phyloP scores from a whole-genome alignment of 2,888 invertebrate species.

The Lycocerus yunnanus region DNA sequence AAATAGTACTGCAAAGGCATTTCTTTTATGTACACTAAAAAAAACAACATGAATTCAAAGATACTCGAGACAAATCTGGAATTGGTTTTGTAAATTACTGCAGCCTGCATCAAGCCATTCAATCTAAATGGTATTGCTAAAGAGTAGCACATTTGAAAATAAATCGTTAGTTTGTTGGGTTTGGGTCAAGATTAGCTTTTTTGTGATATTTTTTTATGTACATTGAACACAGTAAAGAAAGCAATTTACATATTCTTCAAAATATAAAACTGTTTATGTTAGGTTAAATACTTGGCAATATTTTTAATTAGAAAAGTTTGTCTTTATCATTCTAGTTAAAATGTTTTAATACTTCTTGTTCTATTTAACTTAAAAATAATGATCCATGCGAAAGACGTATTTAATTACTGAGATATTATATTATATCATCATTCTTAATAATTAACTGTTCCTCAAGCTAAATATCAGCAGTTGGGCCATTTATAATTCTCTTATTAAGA shows the following conservation, averaged over 20 bases:
- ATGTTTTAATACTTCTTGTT: neutral
- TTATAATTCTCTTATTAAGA: slow-evolving; percentile 1
- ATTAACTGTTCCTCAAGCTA: slow-evolving; percentile 3
- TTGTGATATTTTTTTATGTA: neutral
- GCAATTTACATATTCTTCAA: neutral
- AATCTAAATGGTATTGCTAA: slow-evolving; percentile 3
- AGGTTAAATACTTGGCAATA: neutral
- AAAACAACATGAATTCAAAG: neutral
- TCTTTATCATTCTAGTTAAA: neutral
- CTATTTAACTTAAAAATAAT: slow-evolving; percentile 1
- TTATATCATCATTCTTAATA: neutral
- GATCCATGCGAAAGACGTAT: slow-evolving; percentile 1
- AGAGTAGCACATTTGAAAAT: slow-evolving; percentile 1
- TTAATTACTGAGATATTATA: slow-evolving; percentile 1
- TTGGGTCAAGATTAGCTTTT: slow-evolving; percentile 1
- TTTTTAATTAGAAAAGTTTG: neutral
- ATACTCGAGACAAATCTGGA: slow-evolving; percentile 3
- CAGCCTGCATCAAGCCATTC: slow-evolving; percentile 2
- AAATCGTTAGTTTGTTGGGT: neutral
- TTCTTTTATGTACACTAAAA: neutral
- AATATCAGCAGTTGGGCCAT: neutral
- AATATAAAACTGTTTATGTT: neutral
- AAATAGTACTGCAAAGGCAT: neutral
- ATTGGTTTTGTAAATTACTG: slow-evolving; percentile 4
- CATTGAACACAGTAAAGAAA: neutral